Conservation (phyloP, 2,113 vertebrate species). For the Forbesichthys agassizii region DNA sequence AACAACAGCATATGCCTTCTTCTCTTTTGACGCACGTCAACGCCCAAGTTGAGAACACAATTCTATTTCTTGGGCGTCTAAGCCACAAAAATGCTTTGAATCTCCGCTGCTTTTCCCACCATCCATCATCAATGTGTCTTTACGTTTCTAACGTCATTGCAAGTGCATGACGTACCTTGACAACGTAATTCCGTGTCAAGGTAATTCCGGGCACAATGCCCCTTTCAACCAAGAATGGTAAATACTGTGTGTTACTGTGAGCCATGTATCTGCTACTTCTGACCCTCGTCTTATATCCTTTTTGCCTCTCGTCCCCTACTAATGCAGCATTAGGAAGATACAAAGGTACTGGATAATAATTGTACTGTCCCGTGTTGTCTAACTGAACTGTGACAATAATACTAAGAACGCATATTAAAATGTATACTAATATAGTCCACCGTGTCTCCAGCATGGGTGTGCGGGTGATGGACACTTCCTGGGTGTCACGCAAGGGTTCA, state of each 20-base stretch:
- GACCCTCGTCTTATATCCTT: slow-evolving; percentile 53
- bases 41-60: no score
- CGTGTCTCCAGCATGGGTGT: slow-evolving; percentile 89
- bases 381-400: neutral
- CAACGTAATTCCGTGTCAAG: no score
- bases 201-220: no score
- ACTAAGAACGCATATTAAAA: neutral
- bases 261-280: slow-evolving; percentile 48
- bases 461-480: slow-evolving; percentile 98
- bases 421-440: neutral
- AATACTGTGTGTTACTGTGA: slow-evolving; percentile 27
- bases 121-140: no score
- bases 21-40: no score
- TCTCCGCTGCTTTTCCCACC: no score
- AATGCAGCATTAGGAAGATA: slow-evolving; percentile 99
- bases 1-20: no score
- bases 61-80: no score
- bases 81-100: no score
- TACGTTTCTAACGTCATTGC: no score
- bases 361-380: neutral
- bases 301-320: slow-evolving; percentile 78
- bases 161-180: no score
- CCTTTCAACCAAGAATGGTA: neutral
- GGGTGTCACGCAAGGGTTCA: slow-evolving; percentile 94
- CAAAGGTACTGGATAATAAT: slow-evolving; percentile 88